A percentile compares a stretch with the other conserved stretches of the same genome.
Conservation (phyloP, 2,797 vertebrate species). For the Petrocephalus schoutedeni region DNA sequence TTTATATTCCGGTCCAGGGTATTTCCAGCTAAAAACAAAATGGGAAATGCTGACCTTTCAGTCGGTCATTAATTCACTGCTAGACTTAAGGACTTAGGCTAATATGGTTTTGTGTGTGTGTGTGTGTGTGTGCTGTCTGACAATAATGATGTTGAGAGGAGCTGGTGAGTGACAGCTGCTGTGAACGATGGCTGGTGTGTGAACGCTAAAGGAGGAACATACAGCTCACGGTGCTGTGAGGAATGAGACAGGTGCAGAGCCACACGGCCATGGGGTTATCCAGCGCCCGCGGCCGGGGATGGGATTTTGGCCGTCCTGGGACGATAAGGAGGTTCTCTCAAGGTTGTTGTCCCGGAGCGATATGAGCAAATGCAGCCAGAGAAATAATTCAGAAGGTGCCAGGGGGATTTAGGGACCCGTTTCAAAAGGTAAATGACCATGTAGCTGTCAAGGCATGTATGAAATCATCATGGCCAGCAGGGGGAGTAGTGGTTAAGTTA, state of each 20-base stretch:
- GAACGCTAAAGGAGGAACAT: background rate
- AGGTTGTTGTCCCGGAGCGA: slow-evolving; percentile 4
- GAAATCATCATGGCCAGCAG: background rate
- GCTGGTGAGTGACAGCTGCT: background rate
- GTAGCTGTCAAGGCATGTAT: background rate
- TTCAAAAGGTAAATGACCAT: background rate
- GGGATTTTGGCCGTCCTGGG: background rate
- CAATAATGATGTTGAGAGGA: background rate
- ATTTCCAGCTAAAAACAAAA: slow-evolving; percentile 6
- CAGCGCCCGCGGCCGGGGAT: background rate
- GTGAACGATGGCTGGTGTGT: background rate
- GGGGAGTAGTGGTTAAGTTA: background rate
- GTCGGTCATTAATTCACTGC: background rate
- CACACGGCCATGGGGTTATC: background rate
- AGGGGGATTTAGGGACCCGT: background rate
- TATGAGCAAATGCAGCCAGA: background rate
- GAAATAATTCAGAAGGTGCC: background rate
- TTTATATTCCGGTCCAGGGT: background rate
- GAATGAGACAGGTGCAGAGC: background rate
- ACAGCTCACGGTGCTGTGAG: background rate
- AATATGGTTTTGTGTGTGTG: background rate
- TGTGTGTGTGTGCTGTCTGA: background rate
- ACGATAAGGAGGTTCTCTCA: slow-evolving; percentile 12
- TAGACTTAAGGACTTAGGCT: background rate
- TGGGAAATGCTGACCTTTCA: background rate